phyloP scores from a whole-genome alignment of 2,113 vertebrate species.

The Notiomystis cincta region DNA sequence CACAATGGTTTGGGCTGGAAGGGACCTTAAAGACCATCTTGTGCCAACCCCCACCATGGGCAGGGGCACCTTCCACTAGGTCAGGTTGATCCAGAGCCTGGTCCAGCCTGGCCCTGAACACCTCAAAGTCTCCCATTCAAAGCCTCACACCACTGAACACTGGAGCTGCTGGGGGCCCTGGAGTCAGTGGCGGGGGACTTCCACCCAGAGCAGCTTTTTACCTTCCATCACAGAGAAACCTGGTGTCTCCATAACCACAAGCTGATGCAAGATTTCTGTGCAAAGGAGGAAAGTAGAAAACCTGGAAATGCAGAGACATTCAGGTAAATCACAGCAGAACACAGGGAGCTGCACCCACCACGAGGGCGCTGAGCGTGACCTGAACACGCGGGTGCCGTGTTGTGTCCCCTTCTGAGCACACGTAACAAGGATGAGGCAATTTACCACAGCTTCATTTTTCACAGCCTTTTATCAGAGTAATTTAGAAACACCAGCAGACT shows the following conservation, averaged over 20 bases:
- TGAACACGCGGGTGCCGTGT: rapidly evolving
- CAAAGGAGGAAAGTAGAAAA: neutral
- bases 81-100: neutral
- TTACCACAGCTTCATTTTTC: neutral
- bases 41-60: neutral
- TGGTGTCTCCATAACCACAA: neutral
- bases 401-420: neutral
- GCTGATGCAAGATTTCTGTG: neutral
- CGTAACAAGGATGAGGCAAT: neutral
- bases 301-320: rapidly evolving
- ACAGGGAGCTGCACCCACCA: rapidly evolving
- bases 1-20: neutral
- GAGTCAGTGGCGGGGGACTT: rapidly evolving
- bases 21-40: neutral
- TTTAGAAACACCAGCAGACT: neutral
- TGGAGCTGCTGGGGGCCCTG: neutral
- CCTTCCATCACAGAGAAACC: neutral
- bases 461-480: neutral
- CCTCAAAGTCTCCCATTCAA: neutral
- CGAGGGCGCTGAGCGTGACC: rapidly evolving
- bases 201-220: neutral
- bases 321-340: neutral
- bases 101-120: neutral
- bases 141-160: neutral
- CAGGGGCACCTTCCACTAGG: neutral